phyloP scores from a whole-genome alignment of 2,113 vertebrate genomes.

The Psammodynastes pulverulentus region DNA sequence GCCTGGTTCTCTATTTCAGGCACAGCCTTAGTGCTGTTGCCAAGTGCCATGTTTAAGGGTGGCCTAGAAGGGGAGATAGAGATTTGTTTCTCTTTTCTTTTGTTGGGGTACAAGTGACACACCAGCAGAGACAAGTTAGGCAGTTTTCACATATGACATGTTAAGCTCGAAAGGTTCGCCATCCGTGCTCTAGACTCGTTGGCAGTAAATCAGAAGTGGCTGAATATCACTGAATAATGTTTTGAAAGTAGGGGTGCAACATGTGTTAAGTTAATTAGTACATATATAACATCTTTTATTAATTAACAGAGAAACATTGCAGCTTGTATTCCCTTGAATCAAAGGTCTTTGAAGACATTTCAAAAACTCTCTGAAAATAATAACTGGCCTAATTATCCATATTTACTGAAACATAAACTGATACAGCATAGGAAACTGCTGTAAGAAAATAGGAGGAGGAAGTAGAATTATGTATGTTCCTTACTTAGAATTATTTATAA shows the following conservation, averaged over 20 bases:
- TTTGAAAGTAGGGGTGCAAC: neutral
- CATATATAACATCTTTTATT: neutral
- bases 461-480: neutral
- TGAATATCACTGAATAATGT: neutral
- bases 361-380: neutral
- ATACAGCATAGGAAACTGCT: neutral
- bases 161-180: neutral
- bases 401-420: neutral
- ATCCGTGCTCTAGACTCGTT: neutral
- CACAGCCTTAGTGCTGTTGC: neutral
- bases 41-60: neutral
- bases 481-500: neutral
- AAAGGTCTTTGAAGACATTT: neutral
- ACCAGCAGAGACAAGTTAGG: neutral
- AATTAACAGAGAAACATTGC: neutral
- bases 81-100: neutral
- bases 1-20: neutral
- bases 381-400: neutral
- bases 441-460: neutral
- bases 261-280: neutral
- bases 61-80: neutral
- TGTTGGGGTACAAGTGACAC: neutral
- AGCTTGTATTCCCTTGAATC: neutral
- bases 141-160: neutral
- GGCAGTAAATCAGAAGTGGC: neutral